Conservation (phyloP, 2,797 vertebrate species). For the Xerus rutilus region DNA sequence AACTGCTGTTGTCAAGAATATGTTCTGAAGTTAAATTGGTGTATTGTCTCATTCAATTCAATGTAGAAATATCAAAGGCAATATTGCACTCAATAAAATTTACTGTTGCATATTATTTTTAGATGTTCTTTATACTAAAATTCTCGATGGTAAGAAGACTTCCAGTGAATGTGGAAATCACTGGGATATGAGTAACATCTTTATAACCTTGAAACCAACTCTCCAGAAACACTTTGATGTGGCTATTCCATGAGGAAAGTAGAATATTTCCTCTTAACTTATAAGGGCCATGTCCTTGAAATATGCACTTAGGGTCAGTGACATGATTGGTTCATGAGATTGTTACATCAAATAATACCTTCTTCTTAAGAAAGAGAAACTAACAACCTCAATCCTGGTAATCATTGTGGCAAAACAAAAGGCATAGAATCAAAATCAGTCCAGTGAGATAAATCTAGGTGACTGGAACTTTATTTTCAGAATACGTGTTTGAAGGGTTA, state of each 20-base stretch:
- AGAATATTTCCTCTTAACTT: constrained; percentile 44
- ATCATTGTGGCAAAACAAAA: neutral
- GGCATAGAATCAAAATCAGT: constrained; percentile 18
- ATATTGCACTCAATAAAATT: constrained; percentile 2
- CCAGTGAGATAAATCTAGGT: constrained; percentile 18
- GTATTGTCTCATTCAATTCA: constrained; percentile 6
- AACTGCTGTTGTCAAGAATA: neutral
- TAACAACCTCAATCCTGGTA: neutral
- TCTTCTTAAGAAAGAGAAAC: constrained; percentile 51
- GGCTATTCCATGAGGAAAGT: neutral
- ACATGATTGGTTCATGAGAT: constrained; percentile 22
- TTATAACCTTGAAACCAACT: neutral
- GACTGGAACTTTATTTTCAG: neutral
- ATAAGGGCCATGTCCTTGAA: constrained; percentile 32
- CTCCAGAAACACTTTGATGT: constrained; percentile 36
- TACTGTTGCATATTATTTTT: neutral
- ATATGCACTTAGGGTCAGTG: constrained; percentile 33
- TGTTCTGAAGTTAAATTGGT: neutral
- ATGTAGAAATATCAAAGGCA: constrained; percentile 18
- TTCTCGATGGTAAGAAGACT: neutral
- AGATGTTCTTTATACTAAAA: constrained; percentile 16
- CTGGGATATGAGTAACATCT: neutral
- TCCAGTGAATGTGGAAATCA: neutral
- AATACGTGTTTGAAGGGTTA: constrained; percentile 34
- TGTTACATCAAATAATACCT: constrained; percentile 48